A percentile compares a stretch with the other conserved stretches of the same genome.
Evolutionary conservation across 1,140 invertebrate species (phyloP).

Genomic region (Lepidurus packardi): DNA sequence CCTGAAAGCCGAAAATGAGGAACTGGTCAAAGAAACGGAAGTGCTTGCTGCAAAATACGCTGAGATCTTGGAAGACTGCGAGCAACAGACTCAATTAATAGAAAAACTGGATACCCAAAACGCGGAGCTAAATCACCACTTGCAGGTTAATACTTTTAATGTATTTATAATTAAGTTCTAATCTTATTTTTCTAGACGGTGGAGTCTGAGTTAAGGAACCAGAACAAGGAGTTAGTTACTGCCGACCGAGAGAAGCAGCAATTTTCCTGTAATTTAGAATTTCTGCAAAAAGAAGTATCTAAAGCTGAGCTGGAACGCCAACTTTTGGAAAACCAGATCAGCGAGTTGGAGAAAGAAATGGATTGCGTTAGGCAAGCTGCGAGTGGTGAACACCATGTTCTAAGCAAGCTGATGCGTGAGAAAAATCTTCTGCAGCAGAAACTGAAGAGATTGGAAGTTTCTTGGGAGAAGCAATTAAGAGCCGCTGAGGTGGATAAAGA

Average conservation of each 20-base stretch:
- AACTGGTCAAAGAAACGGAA: neutral
- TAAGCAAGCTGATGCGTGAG: constrained; percentile 16
- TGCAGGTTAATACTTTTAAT: neutral
- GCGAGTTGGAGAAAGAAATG: constrained; percentile 25
- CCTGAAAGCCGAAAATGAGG: constrained; percentile 17
- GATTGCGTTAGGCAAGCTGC: constrained; percentile 11
- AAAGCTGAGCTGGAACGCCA: constrained; percentile 23
- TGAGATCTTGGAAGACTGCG: neutral
- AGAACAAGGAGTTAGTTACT: neutral
- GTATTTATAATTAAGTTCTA: neutral
- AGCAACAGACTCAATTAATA: neutral
- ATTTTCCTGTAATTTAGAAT: neutral
- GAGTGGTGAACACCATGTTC: constrained; percentile 15
- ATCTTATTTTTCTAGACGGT: neutral
- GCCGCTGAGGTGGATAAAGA: neutral
- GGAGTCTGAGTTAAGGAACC: neutral
- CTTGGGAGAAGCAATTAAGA: constrained; percentile 30
- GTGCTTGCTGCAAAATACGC: neutral
- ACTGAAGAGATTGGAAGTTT: constrained; percentile 15
- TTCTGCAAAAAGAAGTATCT: constrained; percentile 8
- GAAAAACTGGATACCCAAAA: constrained; percentile 13
- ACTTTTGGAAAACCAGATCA: constrained; percentile 26
- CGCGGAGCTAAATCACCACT: constrained; percentile 13
- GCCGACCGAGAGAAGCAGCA: neutral
- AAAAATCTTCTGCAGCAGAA: neutral